A percentile compares a stretch with the other conserved stretches of the same genome.
Conservation (phyloP, 2,113 vertebrate species). For the Tragelaphus scriptus region DNA sequence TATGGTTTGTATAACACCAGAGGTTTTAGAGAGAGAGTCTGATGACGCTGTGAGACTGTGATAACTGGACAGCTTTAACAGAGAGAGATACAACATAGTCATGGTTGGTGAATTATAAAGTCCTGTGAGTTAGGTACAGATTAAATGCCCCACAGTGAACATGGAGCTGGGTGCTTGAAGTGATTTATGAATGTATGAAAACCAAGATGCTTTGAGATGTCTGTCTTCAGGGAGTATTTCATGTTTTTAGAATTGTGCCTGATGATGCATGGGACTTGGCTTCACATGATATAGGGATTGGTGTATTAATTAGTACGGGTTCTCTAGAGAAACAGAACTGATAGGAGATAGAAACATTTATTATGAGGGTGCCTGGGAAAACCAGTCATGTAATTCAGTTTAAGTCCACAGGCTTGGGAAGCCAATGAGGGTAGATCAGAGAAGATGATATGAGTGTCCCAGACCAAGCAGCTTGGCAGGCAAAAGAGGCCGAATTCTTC, state of each 20-base stretch:
- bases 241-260: not conserved
- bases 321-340: not conserved
- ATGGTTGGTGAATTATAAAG: not conserved
- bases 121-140: not conserved
- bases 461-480: not conserved
- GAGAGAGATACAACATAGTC: not conserved
- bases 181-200: constrained; percentile 16
- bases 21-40: not conserved
- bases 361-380: not conserved
- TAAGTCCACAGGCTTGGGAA: not conserved
- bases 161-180: not conserved
- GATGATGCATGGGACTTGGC: not conserved
- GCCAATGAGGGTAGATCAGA: not conserved
- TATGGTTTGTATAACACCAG: not conserved
- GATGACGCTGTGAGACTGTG: not conserved
- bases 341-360: not conserved
- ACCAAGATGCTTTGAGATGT: not conserved
- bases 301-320: not conserved
- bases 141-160: not conserved
- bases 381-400: not conserved
- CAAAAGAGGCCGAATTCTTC: not conserved
- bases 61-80: not conserved
- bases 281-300: not conserved
- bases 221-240: not conserved
- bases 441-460: not conserved